A percentile compares a stretch with the other conserved stretches of the same genome.
phyloP scores from a whole-genome alignment of 2,888 invertebrate genomes.

The Drosophila birchii region DNA sequence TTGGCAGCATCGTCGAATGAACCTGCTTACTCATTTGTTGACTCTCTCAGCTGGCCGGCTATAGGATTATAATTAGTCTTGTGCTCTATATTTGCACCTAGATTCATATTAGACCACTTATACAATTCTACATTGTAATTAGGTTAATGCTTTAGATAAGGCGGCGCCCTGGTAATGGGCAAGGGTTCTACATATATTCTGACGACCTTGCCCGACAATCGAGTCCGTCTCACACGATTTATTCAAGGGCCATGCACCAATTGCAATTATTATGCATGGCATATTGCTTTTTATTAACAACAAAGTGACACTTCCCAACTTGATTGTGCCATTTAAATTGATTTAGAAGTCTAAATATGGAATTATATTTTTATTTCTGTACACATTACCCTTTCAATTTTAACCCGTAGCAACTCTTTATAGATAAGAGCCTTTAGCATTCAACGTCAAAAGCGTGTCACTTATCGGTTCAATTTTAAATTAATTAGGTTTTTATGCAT shows the following conservation, averaged over 20 bases:
- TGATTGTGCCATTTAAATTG: constrained; percentile 2
- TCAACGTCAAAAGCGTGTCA: background rate
- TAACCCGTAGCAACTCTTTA: background rate
- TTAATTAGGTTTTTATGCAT: constrained; percentile 2
- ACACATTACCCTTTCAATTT: no score
- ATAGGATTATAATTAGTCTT: constrained; percentile 32
- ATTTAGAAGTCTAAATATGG: background rate
- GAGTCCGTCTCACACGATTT: constrained; percentile 1
- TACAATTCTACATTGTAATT: constrained; percentile 5
- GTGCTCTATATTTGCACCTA: constrained; percentile 22
- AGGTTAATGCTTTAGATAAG: background rate
- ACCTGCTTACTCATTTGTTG: constrained; percentile 50
- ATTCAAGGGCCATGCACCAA: constrained; percentile 9
- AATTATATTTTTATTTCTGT: background rate
- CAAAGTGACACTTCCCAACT: constrained; percentile 9
- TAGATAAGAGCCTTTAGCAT: constrained; percentile 22
- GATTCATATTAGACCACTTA: constrained; percentile 12
- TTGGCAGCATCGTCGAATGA: constrained; percentile 33
- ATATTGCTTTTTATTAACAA: constrained; percentile 14
- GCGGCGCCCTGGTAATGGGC: constrained; percentile 11
- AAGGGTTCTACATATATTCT: background rate
- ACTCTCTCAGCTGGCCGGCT: constrained; percentile 18
- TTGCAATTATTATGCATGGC: constrained; percentile 13
- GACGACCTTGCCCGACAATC: constrained; percentile 16
- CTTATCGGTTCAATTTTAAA: constrained; percentile 12